Conservation (phyloP, 2,888 invertebrate species). For the Aphidius colemani region DNA sequence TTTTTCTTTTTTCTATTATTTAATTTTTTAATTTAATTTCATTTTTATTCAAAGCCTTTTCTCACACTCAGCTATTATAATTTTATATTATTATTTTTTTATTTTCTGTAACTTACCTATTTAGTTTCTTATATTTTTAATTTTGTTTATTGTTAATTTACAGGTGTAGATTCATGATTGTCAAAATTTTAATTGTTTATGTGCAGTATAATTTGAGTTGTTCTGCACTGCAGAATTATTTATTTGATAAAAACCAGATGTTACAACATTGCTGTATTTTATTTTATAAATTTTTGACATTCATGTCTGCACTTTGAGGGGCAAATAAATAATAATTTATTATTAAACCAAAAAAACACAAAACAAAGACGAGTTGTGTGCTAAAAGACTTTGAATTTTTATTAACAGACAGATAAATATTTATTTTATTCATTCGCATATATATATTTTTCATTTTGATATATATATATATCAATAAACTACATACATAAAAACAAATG, state of each 20-base stretch:
- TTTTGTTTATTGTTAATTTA: not conserved
- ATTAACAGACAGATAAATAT: slow-evolving; percentile 42
- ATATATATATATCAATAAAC: slow-evolving; percentile 30
- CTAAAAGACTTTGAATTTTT: slow-evolving; percentile 51
- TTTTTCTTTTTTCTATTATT: not conserved
- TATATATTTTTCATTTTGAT: slow-evolving; percentile 6
- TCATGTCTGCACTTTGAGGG: too few species aligned
- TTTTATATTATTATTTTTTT: slow-evolving; percentile 4
- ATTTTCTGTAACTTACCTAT: slow-evolving; percentile 11
- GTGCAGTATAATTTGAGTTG: slow-evolving; percentile 30
- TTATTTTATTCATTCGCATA: slow-evolving; percentile 22
- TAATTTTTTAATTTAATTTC: not conserved
- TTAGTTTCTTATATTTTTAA: not conserved
- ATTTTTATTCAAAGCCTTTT: slow-evolving; percentile 37
- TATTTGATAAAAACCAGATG: slow-evolving; percentile 24
- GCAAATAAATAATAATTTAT: too few species aligned
- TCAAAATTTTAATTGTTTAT: slow-evolving; percentile 18
- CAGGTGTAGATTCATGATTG: slow-evolving; percentile 20
- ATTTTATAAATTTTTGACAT: too few species aligned
- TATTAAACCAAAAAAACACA: slow-evolving; percentile 40
- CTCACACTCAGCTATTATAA: slow-evolving; percentile 12
- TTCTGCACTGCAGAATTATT: slow-evolving; percentile 37
- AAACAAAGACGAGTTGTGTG: slow-evolving; percentile 44
- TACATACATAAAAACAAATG: slow-evolving; percentile 26
- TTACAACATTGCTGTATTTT: too few species aligned